A percentile compares a stretch with the other conserved stretches of the same genome.
Evolutionary conservation across 2,113 vertebrate species (phyloP).

Genomic region (Miniopterus natalensis): DNA sequence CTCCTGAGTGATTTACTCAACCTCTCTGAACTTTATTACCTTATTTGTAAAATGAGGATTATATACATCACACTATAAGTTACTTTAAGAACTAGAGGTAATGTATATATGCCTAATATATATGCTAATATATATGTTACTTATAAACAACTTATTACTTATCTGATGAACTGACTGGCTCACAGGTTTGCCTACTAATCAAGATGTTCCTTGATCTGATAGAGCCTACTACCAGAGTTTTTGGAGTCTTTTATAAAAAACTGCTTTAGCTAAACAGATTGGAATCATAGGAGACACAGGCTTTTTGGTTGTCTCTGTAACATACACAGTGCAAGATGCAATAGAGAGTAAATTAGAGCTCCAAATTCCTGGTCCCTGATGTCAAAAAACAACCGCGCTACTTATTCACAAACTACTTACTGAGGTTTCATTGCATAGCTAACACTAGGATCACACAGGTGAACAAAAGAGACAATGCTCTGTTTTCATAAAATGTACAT

Average conservation of each 20-base stretch:
- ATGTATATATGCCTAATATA: background rate
- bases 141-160: background rate
- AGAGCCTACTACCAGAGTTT: background rate
- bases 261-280: constrained; percentile 11
- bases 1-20: background rate
- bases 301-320: background rate
- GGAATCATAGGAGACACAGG: background rate
- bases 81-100: constrained; percentile 41
- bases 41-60: constrained; percentile 53
- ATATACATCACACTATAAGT: background rate
- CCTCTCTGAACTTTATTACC: constrained; percentile 34
- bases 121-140: background rate
- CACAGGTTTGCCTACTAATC: background rate
- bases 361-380: background rate
- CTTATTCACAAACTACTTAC: background rate
- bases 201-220: background rate
- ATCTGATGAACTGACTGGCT: background rate
- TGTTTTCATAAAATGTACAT: background rate
- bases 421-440: background rate
- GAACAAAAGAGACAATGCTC: background rate
- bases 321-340: background rate
- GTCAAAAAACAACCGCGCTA: background rate
- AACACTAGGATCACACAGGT: background rate
- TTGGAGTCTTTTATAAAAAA: background rate
- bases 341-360: background rate